Conservation (phyloP, 2,113 vertebrate genomes). For the Montifringilla adamsi region DNA sequence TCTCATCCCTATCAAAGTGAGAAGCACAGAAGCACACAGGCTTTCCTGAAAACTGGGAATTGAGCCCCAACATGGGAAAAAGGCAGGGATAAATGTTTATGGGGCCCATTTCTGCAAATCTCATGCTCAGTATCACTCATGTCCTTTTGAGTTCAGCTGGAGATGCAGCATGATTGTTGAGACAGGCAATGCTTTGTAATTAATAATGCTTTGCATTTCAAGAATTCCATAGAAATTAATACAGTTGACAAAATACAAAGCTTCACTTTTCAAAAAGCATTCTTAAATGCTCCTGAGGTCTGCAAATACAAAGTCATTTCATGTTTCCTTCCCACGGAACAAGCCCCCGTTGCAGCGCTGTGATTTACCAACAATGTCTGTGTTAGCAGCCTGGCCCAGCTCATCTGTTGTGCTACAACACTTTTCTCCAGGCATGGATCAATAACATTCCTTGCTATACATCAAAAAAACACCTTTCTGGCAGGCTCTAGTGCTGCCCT, state of each 20-base stretch:
- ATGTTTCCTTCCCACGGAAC: not conserved
- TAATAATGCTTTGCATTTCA: not conserved
- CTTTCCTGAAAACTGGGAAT: not conserved
- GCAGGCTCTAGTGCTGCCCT: not conserved
- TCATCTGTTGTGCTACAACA: constrained; percentile 1
- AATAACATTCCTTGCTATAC: constrained; percentile 30
- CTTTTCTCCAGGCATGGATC: constrained; percentile 25
- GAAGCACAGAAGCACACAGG: not conserved
- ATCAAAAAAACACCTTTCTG: constrained; percentile 22
- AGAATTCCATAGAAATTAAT: not conserved
- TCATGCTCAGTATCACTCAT: fast-evolving
- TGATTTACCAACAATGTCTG: not conserved
- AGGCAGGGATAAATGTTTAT: not conserved
- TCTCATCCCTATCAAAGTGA: not conserved
- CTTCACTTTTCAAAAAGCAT: not conserved
- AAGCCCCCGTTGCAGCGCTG: not conserved
- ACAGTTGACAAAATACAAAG: not conserved
- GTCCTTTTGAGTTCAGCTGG: not conserved
- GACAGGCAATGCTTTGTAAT: not conserved
- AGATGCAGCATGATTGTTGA: fast-evolving
- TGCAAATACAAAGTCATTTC: not conserved
- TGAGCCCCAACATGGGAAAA: not conserved
- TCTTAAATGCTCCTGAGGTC: not conserved
- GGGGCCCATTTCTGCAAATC: not conserved
- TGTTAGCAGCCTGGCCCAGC: not conserved